These are phyloP conservation scores for Altica lythri DNA, from an alignment of 2,888 invertebrate species.

Conservation along the genomic window DNA sequence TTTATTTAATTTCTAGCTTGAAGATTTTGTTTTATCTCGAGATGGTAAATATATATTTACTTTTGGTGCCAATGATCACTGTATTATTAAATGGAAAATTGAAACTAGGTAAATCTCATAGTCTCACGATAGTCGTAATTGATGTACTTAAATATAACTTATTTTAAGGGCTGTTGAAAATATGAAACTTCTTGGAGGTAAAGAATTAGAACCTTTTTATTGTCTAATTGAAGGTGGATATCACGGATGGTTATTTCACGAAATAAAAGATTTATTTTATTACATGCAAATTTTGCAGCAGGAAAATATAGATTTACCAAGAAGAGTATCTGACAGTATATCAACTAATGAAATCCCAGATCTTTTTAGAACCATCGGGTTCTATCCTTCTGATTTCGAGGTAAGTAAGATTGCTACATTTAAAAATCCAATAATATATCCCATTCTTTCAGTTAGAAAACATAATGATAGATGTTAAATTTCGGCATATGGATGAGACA, in stretches of 20 bases:
- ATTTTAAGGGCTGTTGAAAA: constrained; percentile 55
- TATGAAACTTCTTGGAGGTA: constrained; percentile 61
- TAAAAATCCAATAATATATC: constrained; percentile 6
- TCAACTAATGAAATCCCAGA: constrained; percentile 71
- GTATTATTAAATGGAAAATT: constrained; percentile 64
- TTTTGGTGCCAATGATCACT: constrained; percentile 60
- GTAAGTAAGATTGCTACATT: constrained; percentile 52
- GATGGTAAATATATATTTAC: constrained; percentile 63
- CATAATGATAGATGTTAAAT: constrained; percentile 64
- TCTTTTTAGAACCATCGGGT: constrained; percentile 75
- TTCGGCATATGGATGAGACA: constrained; percentile 59
- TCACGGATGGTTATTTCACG: constrained; percentile 71
- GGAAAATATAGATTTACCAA: constrained; percentile 66
- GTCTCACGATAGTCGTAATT: constrained; percentile 1
- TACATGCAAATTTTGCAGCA: constrained; percentile 76
- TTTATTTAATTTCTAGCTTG: constrained; percentile 48
- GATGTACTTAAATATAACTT: not conserved
- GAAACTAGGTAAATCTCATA: constrained; percentile 57
- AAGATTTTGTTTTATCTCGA: constrained; percentile 53
- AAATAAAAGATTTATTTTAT: constrained; percentile 76
- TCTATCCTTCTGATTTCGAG: constrained; percentile 75
- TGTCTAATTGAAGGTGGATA: constrained; percentile 72
- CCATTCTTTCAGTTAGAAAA: constrained; percentile 64
- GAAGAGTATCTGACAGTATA: constrained; percentile 66
- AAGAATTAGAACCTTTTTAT: constrained; percentile 70